Base-by-base conservation (phyloP, 2,888 invertebrate species). In the Philaethria dido region DNA sequence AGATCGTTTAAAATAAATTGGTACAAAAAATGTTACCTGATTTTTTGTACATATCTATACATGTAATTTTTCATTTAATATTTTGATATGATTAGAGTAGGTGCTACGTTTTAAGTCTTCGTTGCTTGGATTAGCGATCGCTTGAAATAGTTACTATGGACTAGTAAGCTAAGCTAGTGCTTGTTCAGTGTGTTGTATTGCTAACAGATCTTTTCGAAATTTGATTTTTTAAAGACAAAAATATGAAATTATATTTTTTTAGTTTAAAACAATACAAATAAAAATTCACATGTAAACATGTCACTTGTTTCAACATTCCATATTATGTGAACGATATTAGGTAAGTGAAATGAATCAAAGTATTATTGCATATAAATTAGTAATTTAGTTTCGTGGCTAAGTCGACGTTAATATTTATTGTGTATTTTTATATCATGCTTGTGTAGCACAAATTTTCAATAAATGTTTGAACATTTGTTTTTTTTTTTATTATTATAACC, bases 351-450 rank as follows among this genome's bases (percentile, higher is more conserved):
- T 84, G 83, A 76, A 87, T 71, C 69, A 70, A 67, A 91, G 90
- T 90, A 91, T 89, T 92, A 91, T 85, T 87, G 85, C 85, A 87
- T 85, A 84, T 88, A 86, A 89, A 79, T 81, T 82, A 81, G 78
- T 82, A 77, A 77, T 83, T 86, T 82, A 81, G 75, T 76, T 77
- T 83, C 75, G 74, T 87, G 84, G 88, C 89, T 88, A 89, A 87
- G 88, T 89, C 83, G 79, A 84, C 85, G 87, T 91, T 90, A 85
- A 91, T 92, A 92, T 91, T 92, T 91, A 92, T 90, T 89, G 85
- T 88, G 89, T 92, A 91, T 92, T 92, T 92, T 92, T 92, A 88
- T 91, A 92, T 88, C 83, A 90, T 85, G 92, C 92, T 92, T 92
- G 81, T 90, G 91, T 92, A 91, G 92, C 92, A 92, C 92, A 92